Conservation (phyloP, 2,797 vertebrate genomes). For the Pangasius sanitwongsei region DNA sequence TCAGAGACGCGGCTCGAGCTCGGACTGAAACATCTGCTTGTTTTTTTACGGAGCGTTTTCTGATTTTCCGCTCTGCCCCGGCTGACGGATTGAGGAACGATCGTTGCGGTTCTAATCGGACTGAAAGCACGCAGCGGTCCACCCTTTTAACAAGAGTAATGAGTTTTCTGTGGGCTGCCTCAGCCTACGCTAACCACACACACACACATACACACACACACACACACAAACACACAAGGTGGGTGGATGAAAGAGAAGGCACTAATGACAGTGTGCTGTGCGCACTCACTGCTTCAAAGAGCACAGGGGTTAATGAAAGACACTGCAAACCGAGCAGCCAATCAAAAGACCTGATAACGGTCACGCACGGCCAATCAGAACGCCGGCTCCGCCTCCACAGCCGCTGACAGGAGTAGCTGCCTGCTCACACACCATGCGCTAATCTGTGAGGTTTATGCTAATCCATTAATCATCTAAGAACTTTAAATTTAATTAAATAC, state of each 20-base stretch:
- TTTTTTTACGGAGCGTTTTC: not conserved
- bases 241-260: constrained; percentile 60
- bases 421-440: not conserved
- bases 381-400: constrained; percentile 13
- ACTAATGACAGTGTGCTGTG: constrained; percentile 72
- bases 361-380: constrained; percentile 42
- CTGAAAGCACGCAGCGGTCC: constrained; percentile 16
- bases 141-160: constrained; percentile 45
- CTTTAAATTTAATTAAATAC: not conserved
- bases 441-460: constrained; percentile 3
- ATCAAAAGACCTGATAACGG: constrained; percentile 48
- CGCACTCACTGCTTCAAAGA: constrained; percentile 74
- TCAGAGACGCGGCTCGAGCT: not conserved
- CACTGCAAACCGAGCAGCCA: constrained; percentile 61
- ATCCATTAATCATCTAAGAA: not conserved
- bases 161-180: constrained; percentile 29
- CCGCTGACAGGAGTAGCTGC: constrained; percentile 28
- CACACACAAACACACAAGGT: constrained; percentile 44
- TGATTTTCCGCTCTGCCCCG: constrained; percentile 22
- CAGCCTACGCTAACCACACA: constrained; percentile 25
- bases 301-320: constrained; percentile 52
- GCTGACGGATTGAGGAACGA: constrained; percentile 33
- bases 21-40: constrained; percentile 21
- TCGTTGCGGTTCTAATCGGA: constrained; percentile 18
- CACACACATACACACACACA: not conserved